Conservation (phyloP, 2,113 vertebrate genomes). For the Thomomys bottae region DNA sequence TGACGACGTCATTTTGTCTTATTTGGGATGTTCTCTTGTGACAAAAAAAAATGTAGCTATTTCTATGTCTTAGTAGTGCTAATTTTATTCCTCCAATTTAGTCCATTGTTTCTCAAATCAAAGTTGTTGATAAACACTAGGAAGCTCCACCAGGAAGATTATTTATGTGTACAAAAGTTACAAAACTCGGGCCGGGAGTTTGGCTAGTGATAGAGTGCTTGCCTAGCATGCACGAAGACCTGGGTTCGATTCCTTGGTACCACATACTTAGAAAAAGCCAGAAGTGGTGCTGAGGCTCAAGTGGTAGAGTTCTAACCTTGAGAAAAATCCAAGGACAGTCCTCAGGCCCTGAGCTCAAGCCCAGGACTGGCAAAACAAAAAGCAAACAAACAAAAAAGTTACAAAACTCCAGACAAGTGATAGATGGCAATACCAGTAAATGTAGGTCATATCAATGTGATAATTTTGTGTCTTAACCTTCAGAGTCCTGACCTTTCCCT, state of each 20-base stretch:
- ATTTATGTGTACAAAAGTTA: constrained; percentile 2
- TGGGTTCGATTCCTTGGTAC: too few species aligned
- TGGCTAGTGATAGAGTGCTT: too few species aligned
- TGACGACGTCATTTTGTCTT: constrained; percentile 43
- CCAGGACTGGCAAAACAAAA: too few species aligned
- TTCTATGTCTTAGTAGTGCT: constrained; percentile 42
- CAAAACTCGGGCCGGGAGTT: too few species aligned
- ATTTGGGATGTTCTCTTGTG: constrained; percentile 37
- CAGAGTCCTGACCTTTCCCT: background rate
- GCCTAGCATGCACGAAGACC: too few species aligned
- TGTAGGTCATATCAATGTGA: background rate
- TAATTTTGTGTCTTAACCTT: background rate
- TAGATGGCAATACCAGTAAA: background rate
- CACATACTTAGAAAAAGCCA: too few species aligned
- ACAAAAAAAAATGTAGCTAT: constrained; percentile 15
- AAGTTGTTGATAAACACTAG: constrained; percentile 16
- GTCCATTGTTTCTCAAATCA: constrained; percentile 28
- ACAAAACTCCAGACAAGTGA: background rate
- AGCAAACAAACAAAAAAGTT: too few species aligned
- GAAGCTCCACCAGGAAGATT: constrained; percentile 27
- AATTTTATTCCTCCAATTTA: constrained; percentile 39
- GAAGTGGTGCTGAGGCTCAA: too few species aligned
- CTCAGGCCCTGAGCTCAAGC: too few species aligned
- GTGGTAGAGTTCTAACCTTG: too few species aligned
- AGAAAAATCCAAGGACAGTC: too few species aligned